Evolutionary conservation across 1,140 invertebrate species (phyloP).

Genomic region (Drosophila ambigua): DNA sequence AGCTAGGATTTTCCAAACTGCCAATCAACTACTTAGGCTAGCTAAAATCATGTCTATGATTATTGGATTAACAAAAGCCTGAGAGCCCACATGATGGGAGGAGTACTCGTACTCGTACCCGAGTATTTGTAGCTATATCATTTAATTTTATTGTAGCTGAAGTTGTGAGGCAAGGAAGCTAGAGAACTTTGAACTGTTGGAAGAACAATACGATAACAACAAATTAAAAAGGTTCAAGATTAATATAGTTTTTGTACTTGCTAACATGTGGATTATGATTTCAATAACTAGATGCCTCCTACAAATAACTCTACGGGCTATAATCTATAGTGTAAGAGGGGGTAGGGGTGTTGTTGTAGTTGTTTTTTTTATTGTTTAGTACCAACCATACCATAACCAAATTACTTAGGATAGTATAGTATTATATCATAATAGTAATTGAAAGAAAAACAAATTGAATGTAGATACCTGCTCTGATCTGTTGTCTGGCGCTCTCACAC

Average conservation of each 20-base stretch:
- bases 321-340: constrained; percentile 12
- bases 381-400: constrained; percentile 73
- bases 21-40: constrained; percentile 50
- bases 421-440: constrained; percentile 49
- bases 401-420: constrained; percentile 48
- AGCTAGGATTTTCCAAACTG: constrained; percentile 27
- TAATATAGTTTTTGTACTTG: constrained; percentile 51
- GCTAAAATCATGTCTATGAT: constrained; percentile 29
- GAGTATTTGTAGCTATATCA: constrained; percentile 36
- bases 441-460: constrained; percentile 56
- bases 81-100: constrained; percentile 25
- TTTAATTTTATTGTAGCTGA: constrained; percentile 12
- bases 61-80: constrained; percentile 43
- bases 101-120: background rate
- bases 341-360: constrained; percentile 17
- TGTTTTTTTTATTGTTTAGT: constrained; percentile 34
- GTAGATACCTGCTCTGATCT: constrained; percentile 75
- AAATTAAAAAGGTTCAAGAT: constrained; percentile 27
- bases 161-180: constrained; percentile 32
- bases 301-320: constrained; percentile 8
- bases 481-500: constrained; percentile 38
- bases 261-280: constrained; percentile 53
- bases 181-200: constrained; percentile 52
- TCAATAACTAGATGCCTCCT: constrained; percentile 50
- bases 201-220: constrained; percentile 64